These are phyloP conservation scores for Calosoma granatense DNA, from an alignment of 1,140 invertebrate genomes.

Conservation along the genomic window DNA sequence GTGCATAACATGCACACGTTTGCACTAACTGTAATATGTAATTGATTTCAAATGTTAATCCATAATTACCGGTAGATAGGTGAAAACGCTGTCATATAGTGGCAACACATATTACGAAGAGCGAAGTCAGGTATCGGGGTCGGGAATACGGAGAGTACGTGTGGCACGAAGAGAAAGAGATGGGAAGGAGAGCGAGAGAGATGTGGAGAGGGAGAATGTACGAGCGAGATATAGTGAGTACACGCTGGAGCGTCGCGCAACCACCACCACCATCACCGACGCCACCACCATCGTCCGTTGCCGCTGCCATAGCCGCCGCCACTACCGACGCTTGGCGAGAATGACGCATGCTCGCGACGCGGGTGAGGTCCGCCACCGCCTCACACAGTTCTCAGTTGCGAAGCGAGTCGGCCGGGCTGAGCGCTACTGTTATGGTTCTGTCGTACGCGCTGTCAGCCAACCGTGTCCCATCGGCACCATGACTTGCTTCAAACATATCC, in stretches of 20 bases:
- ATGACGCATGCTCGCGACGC: conserved; percentile 3
- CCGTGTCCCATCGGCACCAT: not conserved
- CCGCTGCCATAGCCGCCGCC: not conserved
- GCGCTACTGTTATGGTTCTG: conserved; percentile 2
- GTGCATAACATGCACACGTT: not conserved
- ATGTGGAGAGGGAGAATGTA: not conserved
- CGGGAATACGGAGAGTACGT: not conserved
- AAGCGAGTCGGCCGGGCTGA: conserved; percentile 6
- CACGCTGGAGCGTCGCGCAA: conserved; percentile 7
- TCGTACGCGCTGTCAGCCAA: conserved; percentile 1
- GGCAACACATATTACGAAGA: not conserved
- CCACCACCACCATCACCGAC: not conserved
- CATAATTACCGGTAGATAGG: not conserved
- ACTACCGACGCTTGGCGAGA: too few relatives aligned
- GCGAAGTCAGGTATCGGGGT: not conserved
- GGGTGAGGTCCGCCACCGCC: not conserved
- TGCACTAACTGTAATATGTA: not conserved
- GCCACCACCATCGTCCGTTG: too few relatives aligned
- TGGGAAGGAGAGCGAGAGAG: not conserved
- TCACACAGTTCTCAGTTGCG: conserved; percentile 8
- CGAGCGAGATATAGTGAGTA: not conserved
- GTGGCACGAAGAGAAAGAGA: not conserved
- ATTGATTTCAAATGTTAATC: conserved; percentile 6
- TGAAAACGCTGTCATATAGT: not conserved
- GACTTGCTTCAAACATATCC: not conserved